Evolutionary conservation across 2,888 invertebrate genomes (phyloP), one percentile per base, ranked within the genome.

Genomic region (Dryobotodes eremita): DNA sequence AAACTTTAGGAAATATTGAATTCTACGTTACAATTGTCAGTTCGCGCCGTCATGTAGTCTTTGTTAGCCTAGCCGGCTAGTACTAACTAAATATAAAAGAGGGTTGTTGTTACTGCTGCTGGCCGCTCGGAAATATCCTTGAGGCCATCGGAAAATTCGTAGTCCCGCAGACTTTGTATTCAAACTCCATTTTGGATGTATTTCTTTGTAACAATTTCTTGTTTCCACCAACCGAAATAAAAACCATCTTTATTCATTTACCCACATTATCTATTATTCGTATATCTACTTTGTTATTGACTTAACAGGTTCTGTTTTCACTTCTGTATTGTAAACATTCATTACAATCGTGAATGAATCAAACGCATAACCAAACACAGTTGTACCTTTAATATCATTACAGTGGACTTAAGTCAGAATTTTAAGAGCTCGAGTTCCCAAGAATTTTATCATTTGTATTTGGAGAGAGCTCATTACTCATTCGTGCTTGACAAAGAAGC

Each of bases 381-480:
- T 46, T 69, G 73, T 69, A 69, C 64, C 50, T 83, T 72, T 62
- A 75, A 72, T 66, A 66, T 64, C 42, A 66, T 70, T 46, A 62
- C 70, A 72, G 83, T 71, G 53, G 64, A 82, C 77, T 59, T 71
- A 77, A 77, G 71, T 42, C 48, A 48, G 59, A 75, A 62, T 80
- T 84, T 66, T 64, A 74, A 75, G 73, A 75, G 80, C 68, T 86
- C 42, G 20, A 71, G 48, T 75, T 84, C 61, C 68, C 64, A 77
- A 83, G 77, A 85, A 83, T 79, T 84, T 83, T 77, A 85, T 80
- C 64, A 75, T 82, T 75, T 77, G 64, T 82, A 64, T 88, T 87
- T 72, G 75, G 75, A 77, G 80, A 87, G 78, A 80, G 81, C 80
- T 88, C 89, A 89, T 88, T 80, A 89, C 82, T 88, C 85, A 88